Conservation (phyloP, 2,797 vertebrate species). For the Chlorospingus flavigularis region DNA sequence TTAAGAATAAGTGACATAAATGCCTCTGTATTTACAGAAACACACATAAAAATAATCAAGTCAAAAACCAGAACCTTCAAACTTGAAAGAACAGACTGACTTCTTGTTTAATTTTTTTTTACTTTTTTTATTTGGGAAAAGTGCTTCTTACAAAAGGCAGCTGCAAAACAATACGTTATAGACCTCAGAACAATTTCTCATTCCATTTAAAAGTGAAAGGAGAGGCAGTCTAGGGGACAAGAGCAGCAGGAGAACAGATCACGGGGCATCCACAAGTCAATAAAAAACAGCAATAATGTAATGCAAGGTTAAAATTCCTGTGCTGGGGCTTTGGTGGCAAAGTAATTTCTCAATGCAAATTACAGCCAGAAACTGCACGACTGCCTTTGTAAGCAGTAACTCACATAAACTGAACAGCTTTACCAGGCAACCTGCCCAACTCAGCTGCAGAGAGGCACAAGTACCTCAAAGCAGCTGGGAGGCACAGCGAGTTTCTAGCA, state of each 20-base stretch:
- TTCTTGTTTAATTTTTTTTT: constrained; percentile 24
- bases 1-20: not conserved
- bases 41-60: not conserved
- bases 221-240: constrained; percentile 67
- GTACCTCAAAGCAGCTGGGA: not conserved
- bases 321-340: constrained; percentile 52
- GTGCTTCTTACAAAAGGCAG: constrained; percentile 85
- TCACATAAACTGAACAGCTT: constrained; percentile 41
- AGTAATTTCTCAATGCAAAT: constrained; percentile 53
- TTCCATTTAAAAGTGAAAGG: constrained; percentile 74
- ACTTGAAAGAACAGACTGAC: constrained; percentile 13
- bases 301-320: constrained; percentile 69
- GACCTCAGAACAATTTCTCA: constrained; percentile 75
- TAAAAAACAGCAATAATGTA: constrained; percentile 70
- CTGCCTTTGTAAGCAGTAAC: constrained; percentile 58
- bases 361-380: constrained; percentile 54
- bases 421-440: constrained; percentile 42
- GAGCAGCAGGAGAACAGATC: constrained; percentile 68
- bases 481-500: not conserved
- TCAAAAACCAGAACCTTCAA: not conserved
- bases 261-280: constrained; percentile 68
- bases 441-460: constrained; percentile 10
- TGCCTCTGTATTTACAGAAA: not conserved
- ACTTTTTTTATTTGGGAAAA: constrained; percentile 81
- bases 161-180: constrained; percentile 78